Conservation (phyloP, 2,113 vertebrate genomes). For the Passer domesticus region DNA sequence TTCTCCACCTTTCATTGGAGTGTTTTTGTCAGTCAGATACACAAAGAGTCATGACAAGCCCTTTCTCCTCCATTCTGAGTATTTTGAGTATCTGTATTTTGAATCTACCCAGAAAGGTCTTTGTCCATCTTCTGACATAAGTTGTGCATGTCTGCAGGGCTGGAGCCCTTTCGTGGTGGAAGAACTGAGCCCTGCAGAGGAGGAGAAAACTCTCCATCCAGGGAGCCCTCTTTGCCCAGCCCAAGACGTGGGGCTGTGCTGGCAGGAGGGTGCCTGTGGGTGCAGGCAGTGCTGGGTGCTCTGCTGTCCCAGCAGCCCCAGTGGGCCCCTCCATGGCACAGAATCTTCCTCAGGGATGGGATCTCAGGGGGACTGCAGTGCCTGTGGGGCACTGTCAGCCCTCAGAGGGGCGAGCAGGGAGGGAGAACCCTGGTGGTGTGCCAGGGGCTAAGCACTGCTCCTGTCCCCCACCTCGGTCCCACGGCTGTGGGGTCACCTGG, state of each 20-base stretch:
- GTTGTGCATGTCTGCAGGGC: neutral
- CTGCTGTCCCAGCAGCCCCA: neutral
- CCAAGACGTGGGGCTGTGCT: fast-evolving
- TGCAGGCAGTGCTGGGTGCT: neutral
- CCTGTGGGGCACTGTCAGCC: neutral
- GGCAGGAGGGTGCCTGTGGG: neutral
- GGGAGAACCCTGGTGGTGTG: neutral
- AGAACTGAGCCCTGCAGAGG: neutral
- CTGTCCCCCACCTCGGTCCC: neutral
- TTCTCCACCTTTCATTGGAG: neutral
- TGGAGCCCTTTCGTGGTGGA: fast-evolving
- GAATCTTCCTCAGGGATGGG: neutral
- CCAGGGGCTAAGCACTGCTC: neutral
- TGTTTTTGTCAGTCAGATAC: neutral
- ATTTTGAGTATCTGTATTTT: neutral
- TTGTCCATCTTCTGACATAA: neutral
- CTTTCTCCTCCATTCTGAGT: neutral
- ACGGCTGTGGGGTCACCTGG: neutral
- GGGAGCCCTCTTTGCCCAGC: neutral
- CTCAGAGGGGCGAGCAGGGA: fast-evolving
- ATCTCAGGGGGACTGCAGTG: neutral
- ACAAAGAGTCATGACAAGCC: neutral
- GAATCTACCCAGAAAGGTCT: neutral
- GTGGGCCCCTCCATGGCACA: neutral
- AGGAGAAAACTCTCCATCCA: neutral